Conservation (phyloP, 2,888 invertebrate species). For the Anaspis maculata region DNA sequence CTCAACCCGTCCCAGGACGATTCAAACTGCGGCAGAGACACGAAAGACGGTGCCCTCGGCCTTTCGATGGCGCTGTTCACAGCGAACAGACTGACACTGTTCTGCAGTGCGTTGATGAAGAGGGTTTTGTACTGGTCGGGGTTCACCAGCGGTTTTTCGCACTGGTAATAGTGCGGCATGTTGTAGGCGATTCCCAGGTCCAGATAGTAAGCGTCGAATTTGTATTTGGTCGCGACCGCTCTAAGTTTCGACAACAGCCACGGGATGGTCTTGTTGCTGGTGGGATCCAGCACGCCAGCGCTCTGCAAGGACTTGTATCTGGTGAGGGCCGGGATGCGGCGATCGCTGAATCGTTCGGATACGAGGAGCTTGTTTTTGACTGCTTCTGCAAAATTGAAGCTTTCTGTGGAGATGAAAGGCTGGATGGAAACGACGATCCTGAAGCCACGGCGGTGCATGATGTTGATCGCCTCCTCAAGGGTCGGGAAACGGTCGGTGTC, state of each 20-base stretch:
- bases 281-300: conserved; percentile 80
- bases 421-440: conserved; percentile 83
- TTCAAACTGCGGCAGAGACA: conserved; percentile 75
- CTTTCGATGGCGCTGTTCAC: conserved; percentile 75
- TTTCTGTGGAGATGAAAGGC: conserved; percentile 83
- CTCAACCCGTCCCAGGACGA: conserved; percentile 72
- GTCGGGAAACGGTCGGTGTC: conserved; percentile 70
- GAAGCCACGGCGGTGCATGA: conserved; percentile 76
- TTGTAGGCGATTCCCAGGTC: conserved; percentile 77
- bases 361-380: conserved; percentile 67
- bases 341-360: conserved; percentile 70
- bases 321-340: conserved; percentile 73
- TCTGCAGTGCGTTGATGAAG: conserved; percentile 58
- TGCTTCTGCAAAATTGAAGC: conserved; percentile 71
- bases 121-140: conserved; percentile 76
- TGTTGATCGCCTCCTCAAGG: conserved; percentile 68
- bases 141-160: conserved; percentile 62
- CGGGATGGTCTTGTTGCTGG: conserved; percentile 69
- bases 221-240: conserved; percentile 59
- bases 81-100: conserved; percentile 61
- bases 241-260: conserved; percentile 71
- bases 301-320: conserved; percentile 73
- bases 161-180: conserved; percentile 79
- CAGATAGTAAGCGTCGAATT: conserved; percentile 78
- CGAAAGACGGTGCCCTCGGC: conserved; percentile 78